These are phyloP conservation scores for Papilio gigon DNA, from an alignment of 2,888 invertebrate genomes.

Conservation along the genomic window DNA sequence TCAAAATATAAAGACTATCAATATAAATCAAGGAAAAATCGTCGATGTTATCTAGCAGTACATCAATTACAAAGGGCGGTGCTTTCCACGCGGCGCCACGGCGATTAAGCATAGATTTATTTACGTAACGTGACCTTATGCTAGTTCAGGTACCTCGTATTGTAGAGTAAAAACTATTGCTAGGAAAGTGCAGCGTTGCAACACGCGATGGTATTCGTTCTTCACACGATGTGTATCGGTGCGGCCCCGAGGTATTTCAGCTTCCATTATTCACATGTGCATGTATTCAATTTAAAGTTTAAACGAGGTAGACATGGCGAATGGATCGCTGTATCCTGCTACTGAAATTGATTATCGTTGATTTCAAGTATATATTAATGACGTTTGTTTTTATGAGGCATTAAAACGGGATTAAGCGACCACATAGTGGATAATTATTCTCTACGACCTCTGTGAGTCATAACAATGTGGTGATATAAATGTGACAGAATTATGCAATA, in stretches of 20 bases:
- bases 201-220: conserved; percentile 47
- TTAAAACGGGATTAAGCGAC: background rate
- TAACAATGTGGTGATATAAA: background rate
- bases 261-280: conserved; percentile 9
- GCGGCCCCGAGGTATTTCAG: conserved; percentile 21
- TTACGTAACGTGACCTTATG: conserved; percentile 60
- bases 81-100: conserved; percentile 30
- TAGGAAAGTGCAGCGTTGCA: conserved; percentile 44
- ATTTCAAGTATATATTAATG: background rate
- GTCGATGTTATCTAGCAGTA: conserved; percentile 26
- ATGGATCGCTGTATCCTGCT: background rate
- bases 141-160: conserved; percentile 25
- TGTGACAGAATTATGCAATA: too few relatives aligned
- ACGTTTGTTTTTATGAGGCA: background rate
- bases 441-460: too few relatives aligned
- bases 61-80: conserved; percentile 36
- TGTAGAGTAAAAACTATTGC: conserved; percentile 41
- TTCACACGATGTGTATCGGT: conserved; percentile 38
- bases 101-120: conserved; percentile 52
- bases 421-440: too few relatives aligned
- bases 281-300: conserved; percentile 27
- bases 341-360: background rate
- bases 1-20: background rate
- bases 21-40: background rate
- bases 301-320: conserved; percentile 3